Percentiles rank a stretch among this genome's conserved stretches.
Conservation (phyloP, 1,140 invertebrate genomes). For the Ectropis grisescens region DNA sequence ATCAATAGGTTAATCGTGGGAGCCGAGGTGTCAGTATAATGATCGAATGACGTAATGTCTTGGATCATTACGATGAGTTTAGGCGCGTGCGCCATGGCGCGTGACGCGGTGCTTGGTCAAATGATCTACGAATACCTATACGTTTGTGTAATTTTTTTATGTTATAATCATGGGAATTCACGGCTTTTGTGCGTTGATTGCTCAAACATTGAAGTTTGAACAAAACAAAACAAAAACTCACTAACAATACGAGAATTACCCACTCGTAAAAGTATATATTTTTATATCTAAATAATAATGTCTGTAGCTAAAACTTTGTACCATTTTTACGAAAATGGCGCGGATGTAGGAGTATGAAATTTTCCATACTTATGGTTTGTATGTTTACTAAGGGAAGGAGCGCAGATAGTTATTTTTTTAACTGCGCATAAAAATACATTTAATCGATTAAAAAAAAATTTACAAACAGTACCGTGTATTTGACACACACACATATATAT, state of each 20-base stretch:
- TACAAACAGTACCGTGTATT: too few species aligned
- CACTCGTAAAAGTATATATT: too few species aligned
- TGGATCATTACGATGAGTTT: constrained; percentile 41
- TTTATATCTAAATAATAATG: too few species aligned
- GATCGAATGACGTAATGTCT: constrained; percentile 57
- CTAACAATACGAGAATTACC: too few species aligned
- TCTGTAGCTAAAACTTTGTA: too few species aligned
- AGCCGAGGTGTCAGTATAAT: constrained; percentile 49
- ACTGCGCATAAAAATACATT: too few species aligned
- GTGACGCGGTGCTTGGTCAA: constrained; percentile 31
- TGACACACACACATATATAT: neutral
- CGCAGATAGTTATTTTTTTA: neutral
- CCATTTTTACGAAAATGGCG: too few species aligned
- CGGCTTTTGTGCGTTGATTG: constrained; percentile 10
- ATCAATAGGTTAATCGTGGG: constrained; percentile 49
- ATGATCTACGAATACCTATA: too few species aligned
- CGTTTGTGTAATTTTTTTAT: constrained; percentile 19
- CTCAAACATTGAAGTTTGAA: constrained; percentile 1
- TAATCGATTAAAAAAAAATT: too few species aligned
- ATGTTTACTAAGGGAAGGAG: too few species aligned
- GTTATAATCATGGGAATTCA: constrained; percentile 28
- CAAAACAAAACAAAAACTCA: neutral
- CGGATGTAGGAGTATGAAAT: too few species aligned
- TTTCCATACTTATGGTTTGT: too few species aligned
- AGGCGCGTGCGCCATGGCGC: constrained; percentile 34